Conservation (phyloP, 2,113 vertebrate species). For the Maccullochella peelii region DNA sequence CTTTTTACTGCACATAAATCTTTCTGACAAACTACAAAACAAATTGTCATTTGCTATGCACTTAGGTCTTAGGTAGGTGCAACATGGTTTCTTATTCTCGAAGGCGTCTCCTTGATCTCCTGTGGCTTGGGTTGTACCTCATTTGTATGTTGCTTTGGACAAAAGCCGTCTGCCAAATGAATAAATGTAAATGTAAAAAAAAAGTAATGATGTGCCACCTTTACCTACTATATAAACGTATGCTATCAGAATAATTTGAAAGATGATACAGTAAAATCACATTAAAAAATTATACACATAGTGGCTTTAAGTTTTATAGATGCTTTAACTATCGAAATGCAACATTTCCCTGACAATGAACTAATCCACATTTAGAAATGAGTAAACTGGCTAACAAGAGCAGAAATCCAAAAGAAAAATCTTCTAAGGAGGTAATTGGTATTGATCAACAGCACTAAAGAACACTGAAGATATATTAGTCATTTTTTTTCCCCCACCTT, state of each 20-base stretch:
- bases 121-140: background rate
- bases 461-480: background rate
- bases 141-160: background rate
- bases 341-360: background rate
- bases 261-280: background rate
- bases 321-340: background rate
- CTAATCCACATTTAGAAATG: background rate
- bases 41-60: background rate
- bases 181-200: background rate
- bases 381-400: background rate
- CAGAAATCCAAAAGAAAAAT: background rate
- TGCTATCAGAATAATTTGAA: background rate
- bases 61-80: background rate
- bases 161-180: background rate
- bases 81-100: background rate
- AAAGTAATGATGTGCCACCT: background rate
- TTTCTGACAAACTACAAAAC: background rate
- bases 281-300: background rate
- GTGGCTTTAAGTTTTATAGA: slow-evolving; percentile 2
- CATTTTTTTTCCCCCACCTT: background rate
- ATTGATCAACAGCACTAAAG: background rate
- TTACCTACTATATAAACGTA: background rate
- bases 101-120: background rate
- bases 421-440: background rate
- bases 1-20: background rate